Percentiles rank a stretch among this genome's conserved stretches.
These are phyloP conservation scores for Platycercus adscitus DNA, from an alignment of 2,113 vertebrate genomes.

Conservation along the genomic window DNA sequence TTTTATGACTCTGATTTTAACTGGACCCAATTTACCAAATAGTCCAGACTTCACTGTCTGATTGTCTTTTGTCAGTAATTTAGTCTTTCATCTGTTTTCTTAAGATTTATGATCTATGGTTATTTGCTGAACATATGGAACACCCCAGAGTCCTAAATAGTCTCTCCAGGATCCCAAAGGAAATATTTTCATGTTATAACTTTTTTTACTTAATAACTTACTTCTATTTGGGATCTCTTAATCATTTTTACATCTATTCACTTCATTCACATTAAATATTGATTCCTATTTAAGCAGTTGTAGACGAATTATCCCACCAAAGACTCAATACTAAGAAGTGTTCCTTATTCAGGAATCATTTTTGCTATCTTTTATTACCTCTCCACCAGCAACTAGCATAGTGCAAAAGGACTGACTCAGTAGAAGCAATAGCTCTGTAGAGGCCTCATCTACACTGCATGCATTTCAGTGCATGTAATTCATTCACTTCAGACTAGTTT, in stretches of 20 bases:
- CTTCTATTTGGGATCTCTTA: fast-evolving
- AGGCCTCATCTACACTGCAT: not conserved
- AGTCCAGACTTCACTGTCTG: not conserved
- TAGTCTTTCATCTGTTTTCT: not conserved
- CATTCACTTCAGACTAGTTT: not conserved
- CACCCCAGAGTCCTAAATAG: not conserved
- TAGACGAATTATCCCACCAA: not conserved
- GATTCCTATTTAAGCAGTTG: not conserved
- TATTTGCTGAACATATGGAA: not conserved
- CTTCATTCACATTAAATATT: not conserved
- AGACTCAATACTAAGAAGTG: not conserved
- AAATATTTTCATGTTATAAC: not conserved
- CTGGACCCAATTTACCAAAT: not conserved
- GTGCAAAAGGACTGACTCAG: not conserved
- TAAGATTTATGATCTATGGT: not conserved
- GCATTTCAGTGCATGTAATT: not conserved
- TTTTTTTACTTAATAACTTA: not conserved
- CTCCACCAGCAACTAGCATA: not conserved
- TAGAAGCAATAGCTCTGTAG: not conserved
- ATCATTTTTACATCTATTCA: not conserved
- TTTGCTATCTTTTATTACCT: not conserved
- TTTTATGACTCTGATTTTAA: not conserved
- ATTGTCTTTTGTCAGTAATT: not conserved
- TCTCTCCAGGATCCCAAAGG: not conserved
- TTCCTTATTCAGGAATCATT: not conserved